Conservation (phyloP, 2,888 invertebrate species). For the Xestia xanthographa region DNA sequence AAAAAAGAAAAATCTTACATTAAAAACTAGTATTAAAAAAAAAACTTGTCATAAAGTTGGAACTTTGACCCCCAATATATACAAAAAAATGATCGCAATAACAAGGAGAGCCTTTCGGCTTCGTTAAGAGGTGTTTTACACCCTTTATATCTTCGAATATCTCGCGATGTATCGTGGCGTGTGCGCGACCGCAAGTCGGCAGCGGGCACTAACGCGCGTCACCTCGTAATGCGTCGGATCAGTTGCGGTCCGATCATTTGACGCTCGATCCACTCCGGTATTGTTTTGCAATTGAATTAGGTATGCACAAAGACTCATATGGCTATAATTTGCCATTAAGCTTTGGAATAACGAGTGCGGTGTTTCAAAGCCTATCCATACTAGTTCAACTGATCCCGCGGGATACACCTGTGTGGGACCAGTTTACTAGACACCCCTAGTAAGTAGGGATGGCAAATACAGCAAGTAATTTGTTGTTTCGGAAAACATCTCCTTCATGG, state of each 20-base stretch:
- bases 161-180: background rate
- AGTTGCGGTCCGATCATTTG: conserved; percentile 56
- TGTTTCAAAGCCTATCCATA: too few relatives aligned
- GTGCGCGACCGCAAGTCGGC: background rate
- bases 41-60: too few relatives aligned
- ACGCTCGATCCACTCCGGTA: conserved; percentile 25
- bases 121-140: too few relatives aligned
- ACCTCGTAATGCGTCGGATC: conserved; percentile 45
- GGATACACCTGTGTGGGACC: too few relatives aligned
- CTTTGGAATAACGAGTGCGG: background rate
- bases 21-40: too few relatives aligned
- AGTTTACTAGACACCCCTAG: too few relatives aligned
- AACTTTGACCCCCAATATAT: too few relatives aligned
- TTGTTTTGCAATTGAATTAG: conserved; percentile 50
- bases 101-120: too few relatives aligned
- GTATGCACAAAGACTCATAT: conserved; percentile 16
- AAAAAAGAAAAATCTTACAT: too few relatives aligned
- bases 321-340: background rate
- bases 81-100: too few relatives aligned
- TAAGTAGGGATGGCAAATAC: background rate
- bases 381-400: too few relatives aligned
- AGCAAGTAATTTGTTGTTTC: background rate
- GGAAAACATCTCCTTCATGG: background rate
- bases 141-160: background rate
- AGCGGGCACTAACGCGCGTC: conserved; percentile 24